A percentile compares a stretch with the other conserved stretches of the same genome.
Conservation (phyloP, 2,888 invertebrate species). For the Auanema sp. region DNA sequence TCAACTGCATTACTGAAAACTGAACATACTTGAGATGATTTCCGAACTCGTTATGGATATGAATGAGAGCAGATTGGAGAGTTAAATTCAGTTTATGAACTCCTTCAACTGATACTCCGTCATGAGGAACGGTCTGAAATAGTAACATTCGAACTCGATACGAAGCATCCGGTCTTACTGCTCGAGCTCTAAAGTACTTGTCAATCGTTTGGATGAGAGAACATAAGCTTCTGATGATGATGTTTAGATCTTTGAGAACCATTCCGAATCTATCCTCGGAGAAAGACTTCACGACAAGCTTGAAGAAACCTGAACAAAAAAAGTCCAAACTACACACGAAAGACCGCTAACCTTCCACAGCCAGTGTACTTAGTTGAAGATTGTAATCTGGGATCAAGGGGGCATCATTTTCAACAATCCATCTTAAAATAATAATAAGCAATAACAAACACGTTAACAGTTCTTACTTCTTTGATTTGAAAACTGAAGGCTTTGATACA, state of each 20-base stretch:
- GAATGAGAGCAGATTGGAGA: no score
- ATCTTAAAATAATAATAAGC: constrained; percentile 10
- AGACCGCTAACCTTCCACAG: constrained; percentile 17
- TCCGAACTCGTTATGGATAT: no score
- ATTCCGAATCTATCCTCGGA: constrained; percentile 47
- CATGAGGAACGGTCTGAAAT: no score
- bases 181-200: constrained; percentile 34
- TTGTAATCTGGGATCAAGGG: constrained; percentile 13
- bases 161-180: constrained; percentile 21
- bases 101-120: no score
- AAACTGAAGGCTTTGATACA: not conserved
- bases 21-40: no score
- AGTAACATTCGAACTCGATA: no score
- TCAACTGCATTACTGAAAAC: no score
- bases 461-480: not conserved
- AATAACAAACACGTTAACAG: not conserved
- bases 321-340: not conserved
- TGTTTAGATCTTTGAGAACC: constrained; percentile 39
- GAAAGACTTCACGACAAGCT: constrained; percentile 39
- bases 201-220: constrained; percentile 31
- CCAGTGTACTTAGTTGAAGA: constrained; percentile 23
- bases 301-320: constrained; percentile 30
- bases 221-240: constrained; percentile 22
- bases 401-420: not conserved
- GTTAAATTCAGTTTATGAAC: no score